phyloP scores from a whole-genome alignment of 2,113 vertebrate genomes.

The Prunella fulvescens region DNA sequence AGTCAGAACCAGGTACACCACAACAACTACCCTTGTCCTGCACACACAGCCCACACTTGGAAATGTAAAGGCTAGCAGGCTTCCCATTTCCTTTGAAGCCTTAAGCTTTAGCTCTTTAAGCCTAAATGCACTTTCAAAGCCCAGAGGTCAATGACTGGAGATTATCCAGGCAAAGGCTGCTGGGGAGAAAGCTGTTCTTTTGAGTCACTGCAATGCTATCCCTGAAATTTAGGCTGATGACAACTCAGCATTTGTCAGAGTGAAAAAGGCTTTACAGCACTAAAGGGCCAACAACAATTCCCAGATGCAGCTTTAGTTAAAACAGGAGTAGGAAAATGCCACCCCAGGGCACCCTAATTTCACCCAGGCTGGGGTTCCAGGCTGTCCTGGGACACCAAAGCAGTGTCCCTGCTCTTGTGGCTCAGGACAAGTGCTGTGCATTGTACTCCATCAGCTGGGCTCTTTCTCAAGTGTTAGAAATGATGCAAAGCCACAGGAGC shows the following conservation, averaged over 20 bases:
- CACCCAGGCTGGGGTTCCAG: background rate
- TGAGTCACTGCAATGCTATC: background rate
- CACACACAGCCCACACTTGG: background rate
- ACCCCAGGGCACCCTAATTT: background rate
- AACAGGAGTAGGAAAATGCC: background rate
- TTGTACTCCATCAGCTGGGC: accelerated
- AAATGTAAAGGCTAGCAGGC: background rate
- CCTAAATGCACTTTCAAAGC: slow-evolving; percentile 2
- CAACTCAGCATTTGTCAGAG: background rate
- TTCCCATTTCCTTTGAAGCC: background rate
- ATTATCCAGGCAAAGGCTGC: slow-evolving; percentile 13
- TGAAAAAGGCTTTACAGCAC: background rate
- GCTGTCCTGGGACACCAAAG: background rate
- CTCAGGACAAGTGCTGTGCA: background rate
- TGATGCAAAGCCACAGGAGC: background rate
- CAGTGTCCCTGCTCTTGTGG: background rate
- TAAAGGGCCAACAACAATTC: background rate
- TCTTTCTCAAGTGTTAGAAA: background rate
- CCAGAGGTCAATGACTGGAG: slow-evolving; percentile 4
- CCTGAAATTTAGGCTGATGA: background rate
- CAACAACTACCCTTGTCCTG: background rate
- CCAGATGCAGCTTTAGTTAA: background rate
- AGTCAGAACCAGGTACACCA: background rate
- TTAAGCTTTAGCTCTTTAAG: slow-evolving; percentile 23
- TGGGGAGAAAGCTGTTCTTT: background rate